These are phyloP conservation scores for Drosophila carrolli DNA, from an alignment of 1,140 invertebrate genomes.

Conservation along the genomic window DNA sequence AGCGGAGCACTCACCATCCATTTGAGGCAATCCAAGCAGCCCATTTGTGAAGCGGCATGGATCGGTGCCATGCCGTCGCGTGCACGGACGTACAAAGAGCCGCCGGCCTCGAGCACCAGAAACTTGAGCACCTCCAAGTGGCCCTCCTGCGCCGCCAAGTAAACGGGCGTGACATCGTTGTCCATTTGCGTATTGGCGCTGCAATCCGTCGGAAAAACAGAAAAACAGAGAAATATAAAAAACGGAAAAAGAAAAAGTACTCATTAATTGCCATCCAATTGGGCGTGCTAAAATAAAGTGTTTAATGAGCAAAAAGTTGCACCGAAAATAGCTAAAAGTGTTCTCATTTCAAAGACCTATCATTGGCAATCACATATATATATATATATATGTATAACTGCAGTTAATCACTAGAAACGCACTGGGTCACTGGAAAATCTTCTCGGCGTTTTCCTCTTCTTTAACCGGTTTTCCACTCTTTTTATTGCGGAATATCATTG, in stretches of 20 bases:
- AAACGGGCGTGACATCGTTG: conserved; percentile 95
- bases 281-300: not conserved
- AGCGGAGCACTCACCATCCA: conserved; percentile 90
- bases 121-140: conserved; percentile 93
- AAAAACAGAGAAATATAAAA: too few relatives aligned
- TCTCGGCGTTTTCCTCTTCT: not conserved
- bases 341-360: not conserved
- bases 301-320: conserved; percentile 50
- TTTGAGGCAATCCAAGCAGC: conserved; percentile 93
- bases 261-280: conserved; percentile 21
- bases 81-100: conserved; percentile 90
- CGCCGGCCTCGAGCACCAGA: conserved; percentile 91
- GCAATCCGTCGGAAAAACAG: not conserved
- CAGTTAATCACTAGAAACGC: conserved; percentile 14
- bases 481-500: conserved; percentile 6
- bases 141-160: conserved; percentile 94
- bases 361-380: not conserved
- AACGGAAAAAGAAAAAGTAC: not conserved
- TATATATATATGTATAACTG: conserved; percentile 1
- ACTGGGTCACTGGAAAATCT: conserved; percentile 27
- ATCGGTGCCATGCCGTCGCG: conserved; percentile 95
- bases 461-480: conserved; percentile 8
- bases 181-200: conserved; percentile 95
- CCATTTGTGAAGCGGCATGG: conserved; percentile 95
- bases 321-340: conserved; percentile 12